Evolutionary conservation across 2,113 vertebrate species (phyloP), one percentile per base, ranked within the genome.

Genomic region (Indri indri): DNA sequence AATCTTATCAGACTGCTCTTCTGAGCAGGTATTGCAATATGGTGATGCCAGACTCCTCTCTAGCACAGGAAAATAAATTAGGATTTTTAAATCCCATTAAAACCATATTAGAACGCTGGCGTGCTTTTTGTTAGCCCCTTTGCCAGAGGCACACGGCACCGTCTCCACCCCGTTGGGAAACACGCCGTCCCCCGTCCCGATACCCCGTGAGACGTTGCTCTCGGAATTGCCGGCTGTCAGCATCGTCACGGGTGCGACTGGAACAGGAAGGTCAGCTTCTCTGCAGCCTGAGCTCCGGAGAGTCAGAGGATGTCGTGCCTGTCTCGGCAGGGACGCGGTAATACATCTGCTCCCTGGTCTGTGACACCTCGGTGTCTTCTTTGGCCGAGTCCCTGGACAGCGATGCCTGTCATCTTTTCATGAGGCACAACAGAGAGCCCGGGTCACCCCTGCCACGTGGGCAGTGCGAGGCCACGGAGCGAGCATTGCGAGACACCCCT

Each of bases 281-380:
- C 90, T 0, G 27, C 7, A 3, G 88, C 82, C 12, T 4, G 50
- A 73, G 97, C 98, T 93, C 98, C 61, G 57, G 98, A 96, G 97
- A 97, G 95, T 97, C 96, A 85, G 16, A 77, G 87, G 98, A 97
- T 98, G 98, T 97, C 98, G 93, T 12, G 97, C 52, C 96, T 54
- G 9, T 70, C 95, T 96, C 65, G 73, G 96, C 96, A 97, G 97
- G 59, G 92, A 96, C 34, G 50, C 30, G n/a, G 92, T 92, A 97
- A 94, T 95, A 97, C 98, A 96, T 98, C 97, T 98, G 98, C 98
- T 97, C 85, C 91, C 94, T 91, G 97, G 68, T 74, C 83, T 87
- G 97, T 97, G 98, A 97, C 98, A 97, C 97, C 88, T 98, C n/a
- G 12, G 92, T 96, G 97, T 95, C 97, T 71, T 45, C 63, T 57